Evolutionary conservation across 2,888 invertebrate species (phyloP), one percentile per base, ranked within the genome.

Genomic region (Caenorhabditis uteleia): DNA sequence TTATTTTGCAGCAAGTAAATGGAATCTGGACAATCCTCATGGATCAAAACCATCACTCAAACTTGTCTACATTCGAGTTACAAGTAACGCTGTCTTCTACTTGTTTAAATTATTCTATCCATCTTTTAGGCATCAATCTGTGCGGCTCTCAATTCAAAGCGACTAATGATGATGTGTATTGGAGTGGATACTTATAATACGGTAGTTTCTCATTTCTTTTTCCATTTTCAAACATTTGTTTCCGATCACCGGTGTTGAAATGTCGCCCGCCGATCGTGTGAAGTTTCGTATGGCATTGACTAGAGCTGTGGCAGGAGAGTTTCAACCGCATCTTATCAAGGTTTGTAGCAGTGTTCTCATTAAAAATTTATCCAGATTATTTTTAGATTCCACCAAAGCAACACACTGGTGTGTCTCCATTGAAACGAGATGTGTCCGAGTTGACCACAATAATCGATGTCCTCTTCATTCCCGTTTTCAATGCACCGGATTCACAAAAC

Each of bases 51-150:
- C 45, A 56, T 8, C 54, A 57, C 25, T 25, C 43, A 0, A 31
- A 48, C 4, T 44, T 57, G 48, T 49, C 57, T 3, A 64, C 57
- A 3, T 57, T 45, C 25, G 57, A 64, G 20, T 29, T 64, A 3
- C 64, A 64, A 42, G n/a, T n/a, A n/a, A n/a, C n/a, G n/a, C n/a
- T n/a, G n/a, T n/a, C n/a, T n/a, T n/a, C n/a, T n/a, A n/a, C n/a
- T n/a, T n/a, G n/a, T n/a, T n/a, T n/a, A n/a, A n/a, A n/a, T n/a
- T n/a, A n/a, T n/a, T n/a, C n/a, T n/a, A n/a, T n/a, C n/a, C n/a
- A n/a, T n/a, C n/a, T n/a, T n/a, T n/a, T n/a, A n/a, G n/a, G 57
- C 57, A 3, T 25, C 64, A 4, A 58, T 64, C 31, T 64, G 64
- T 21, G 64, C 64, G 2, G 64, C 64, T 14, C 40, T 64, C 5